Base-by-base conservation (phyloP, 2,113 vertebrate species). In the Pollachius pollachius region DNA sequence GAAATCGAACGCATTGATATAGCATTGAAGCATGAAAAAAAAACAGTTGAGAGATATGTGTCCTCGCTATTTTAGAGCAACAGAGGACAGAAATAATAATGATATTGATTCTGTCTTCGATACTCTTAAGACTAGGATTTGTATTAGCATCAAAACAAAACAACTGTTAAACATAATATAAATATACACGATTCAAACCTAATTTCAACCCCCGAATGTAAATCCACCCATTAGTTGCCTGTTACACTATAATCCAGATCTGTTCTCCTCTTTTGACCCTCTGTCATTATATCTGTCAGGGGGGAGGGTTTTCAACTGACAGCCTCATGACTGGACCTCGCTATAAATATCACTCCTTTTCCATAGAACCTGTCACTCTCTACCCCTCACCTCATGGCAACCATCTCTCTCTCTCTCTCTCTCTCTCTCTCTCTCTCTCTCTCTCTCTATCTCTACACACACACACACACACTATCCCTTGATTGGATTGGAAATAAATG, bases 301-400 rank as follows among this genome's bases (percentile, higher is more conserved):
- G 27, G 70, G 71, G 56, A 69, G 34, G 37, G 41, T 48, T 48
- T 9, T 52, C 57, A 67, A 69, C 63, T 67, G 60, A 69, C 78
- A 68, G 75, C 75, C 79, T 77, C 85, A 72, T 70, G 72, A 34
- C 62, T 90, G 90, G 89, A 89, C 90, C 60, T 57, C 48, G 79
- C 89, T 90, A 89, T 83, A 86, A 89, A 90, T 90, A 89, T 77
- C 83, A 59, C 8, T 2, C 5, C 62, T 11, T 5, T 13, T 16
- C 11, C 18, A n/a, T 16, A 52, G 17, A 11, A 37, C 41, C 13
- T 4, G 2, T 21, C 75, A 30, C 65, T 54, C 41, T 21, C 27
- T 30, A 11, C 60, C 13, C 2, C 9, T n/a, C 15, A 13, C 13
- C 15, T 52, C 30, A 15, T 52, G 15, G 7, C n/a, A 30, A 65